These are phyloP conservation scores for Taeniopygia guttata DNA, from an alignment of 2,797 vertebrate species.

Conservation along the genomic window DNA sequence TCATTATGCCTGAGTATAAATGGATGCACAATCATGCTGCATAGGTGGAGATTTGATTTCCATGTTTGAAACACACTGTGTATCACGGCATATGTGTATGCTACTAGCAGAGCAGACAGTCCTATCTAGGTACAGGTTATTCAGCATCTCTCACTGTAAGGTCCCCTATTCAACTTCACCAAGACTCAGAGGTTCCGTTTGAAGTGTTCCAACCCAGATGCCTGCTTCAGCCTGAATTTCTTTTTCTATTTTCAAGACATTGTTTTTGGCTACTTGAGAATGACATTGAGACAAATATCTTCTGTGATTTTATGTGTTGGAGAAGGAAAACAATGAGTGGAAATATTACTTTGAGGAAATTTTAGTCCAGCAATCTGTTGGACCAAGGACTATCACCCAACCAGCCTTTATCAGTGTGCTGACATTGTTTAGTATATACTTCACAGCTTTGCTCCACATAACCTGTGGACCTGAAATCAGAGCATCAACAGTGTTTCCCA, in stretches of 20 bases:
- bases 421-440: background rate
- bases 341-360: background rate
- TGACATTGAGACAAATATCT: background rate
- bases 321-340: background rate
- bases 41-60: background rate
- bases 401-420: background rate
- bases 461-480: background rate
- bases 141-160: background rate
- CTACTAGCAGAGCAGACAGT: background rate
- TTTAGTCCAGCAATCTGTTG: background rate
- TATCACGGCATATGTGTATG: rapidly evolving
- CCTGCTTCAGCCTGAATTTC: background rate
- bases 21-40: background rate
- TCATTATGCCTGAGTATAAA: background rate
- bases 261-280: background rate
- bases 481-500: background rate
- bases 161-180: background rate
- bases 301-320: background rate
- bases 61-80: rapidly evolving
- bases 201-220: background rate
- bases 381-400: background rate
- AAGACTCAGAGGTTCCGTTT: background rate
- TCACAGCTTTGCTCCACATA: background rate
- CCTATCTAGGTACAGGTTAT: background rate
- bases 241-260: background rate